These are phyloP conservation scores for Leptosomus discolor DNA, from an alignment of 2,113 vertebrate genomes.

Conservation along the genomic window DNA sequence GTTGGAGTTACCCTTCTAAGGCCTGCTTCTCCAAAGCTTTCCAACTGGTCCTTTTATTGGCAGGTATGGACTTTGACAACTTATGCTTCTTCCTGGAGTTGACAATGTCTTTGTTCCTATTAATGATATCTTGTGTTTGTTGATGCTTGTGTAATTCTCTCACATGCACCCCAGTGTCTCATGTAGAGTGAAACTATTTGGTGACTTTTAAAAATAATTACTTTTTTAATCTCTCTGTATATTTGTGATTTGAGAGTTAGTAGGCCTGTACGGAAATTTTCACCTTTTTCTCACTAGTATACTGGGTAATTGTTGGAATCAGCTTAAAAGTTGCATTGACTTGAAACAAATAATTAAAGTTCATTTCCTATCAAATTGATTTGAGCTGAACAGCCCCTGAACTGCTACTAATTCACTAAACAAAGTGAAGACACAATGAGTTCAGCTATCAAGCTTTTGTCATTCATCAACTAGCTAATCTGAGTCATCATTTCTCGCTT, in stretches of 20 bases:
- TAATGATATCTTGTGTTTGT: neutral
- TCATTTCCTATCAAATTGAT: constrained; percentile 4
- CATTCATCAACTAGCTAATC: constrained; percentile 1
- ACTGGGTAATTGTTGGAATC: neutral
- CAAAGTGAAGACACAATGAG: neutral
- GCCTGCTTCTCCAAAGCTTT: neutral
- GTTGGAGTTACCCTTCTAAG: neutral
- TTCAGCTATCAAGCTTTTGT: neutral
- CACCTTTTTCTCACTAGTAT: neutral
- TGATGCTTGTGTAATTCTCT: neutral
- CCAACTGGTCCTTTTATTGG: neutral
- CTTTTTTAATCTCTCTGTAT: neutral
- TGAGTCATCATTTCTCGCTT: neutral
- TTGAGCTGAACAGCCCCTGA: neutral
- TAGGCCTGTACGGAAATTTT: neutral
- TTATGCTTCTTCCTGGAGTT: neutral
- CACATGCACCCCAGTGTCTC: neutral
- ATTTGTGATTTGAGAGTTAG: neutral
- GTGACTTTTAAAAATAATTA: neutral
- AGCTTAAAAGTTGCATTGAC: neutral
- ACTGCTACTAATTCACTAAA: neutral
- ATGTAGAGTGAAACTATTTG: neutral
- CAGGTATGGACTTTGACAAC: neutral
- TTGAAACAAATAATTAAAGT: constrained; percentile 34
- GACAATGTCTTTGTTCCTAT: neutral